phyloP scores from a whole-genome alignment of 2,888 invertebrate species.

The Eristalinus sepulchralis region DNA sequence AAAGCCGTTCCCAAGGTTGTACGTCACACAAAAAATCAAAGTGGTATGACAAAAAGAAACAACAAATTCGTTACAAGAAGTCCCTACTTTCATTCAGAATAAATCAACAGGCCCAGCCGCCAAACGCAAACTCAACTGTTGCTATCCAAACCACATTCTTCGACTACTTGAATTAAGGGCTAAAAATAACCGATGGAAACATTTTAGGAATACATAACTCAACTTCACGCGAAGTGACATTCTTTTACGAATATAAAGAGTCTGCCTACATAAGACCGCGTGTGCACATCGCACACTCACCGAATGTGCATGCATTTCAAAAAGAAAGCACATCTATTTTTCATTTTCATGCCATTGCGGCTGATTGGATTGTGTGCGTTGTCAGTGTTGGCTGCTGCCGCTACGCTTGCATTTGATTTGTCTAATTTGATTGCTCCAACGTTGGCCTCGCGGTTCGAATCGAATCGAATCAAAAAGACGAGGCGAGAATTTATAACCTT shows the following conservation, averaged over 20 bases:
- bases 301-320: constrained; percentile 1
- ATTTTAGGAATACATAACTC: constrained; percentile 36
- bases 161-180: constrained; percentile 4
- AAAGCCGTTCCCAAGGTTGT: neutral
- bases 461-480: constrained; percentile 33
- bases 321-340: constrained; percentile 11
- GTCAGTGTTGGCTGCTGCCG: neutral
- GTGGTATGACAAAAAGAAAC: too few species aligned
- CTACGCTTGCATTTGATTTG: constrained; percentile 44
- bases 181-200: constrained; percentile 39
- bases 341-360: constrained; percentile 7
- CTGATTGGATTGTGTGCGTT: constrained; percentile 44
- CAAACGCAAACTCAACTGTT: neutral
- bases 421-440: constrained; percentile 36
- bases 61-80: neutral
- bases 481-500: constrained; percentile 52
- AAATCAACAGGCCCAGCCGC: neutral
- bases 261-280: constrained; percentile 1
- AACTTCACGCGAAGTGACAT: constrained; percentile 48
- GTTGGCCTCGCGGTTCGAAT: constrained; percentile 37
- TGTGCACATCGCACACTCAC: neutral
- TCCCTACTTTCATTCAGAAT: neutral
- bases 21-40: neutral
- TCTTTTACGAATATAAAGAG: constrained; percentile 47
- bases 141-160: neutral